phyloP scores from a whole-genome alignment of 2,797 vertebrate species.

The Pseudochaenichthys georgianus region DNA sequence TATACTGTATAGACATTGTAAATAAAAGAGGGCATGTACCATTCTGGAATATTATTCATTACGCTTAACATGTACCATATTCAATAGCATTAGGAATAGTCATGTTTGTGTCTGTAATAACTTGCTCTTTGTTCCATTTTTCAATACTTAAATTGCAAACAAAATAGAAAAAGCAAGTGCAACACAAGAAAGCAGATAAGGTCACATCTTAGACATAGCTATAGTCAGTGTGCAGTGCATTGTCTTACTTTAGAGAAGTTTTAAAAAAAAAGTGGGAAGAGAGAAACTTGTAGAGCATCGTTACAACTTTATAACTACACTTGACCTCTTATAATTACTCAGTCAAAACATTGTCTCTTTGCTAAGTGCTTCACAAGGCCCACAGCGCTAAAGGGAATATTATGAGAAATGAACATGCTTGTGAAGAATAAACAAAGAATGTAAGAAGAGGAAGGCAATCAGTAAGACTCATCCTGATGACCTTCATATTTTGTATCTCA shows the following conservation, averaged over 20 bases:
- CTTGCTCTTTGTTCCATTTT: not conserved
- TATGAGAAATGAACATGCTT: conserved; percentile 1
- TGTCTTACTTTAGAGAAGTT: not conserved
- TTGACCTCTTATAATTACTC: conserved; percentile 40
- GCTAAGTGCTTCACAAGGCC: conserved; percentile 62
- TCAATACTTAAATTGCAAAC: not conserved
- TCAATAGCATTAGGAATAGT: too few relatives aligned
- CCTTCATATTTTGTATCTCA: conserved; percentile 6
- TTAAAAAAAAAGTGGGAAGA: not conserved
- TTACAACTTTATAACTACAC: conserved; percentile 33
- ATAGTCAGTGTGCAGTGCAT: not conserved
- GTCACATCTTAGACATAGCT: not conserved
- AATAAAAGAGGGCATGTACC: not conserved
- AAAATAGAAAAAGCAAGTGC: not conserved
- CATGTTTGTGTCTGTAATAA: too few relatives aligned
- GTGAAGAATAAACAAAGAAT: conserved; percentile 6
- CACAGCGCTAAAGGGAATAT: not conserved
- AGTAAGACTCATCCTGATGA: conserved; percentile 22
- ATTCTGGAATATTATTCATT: not conserved
- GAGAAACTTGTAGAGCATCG: not conserved
- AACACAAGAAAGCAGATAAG: not conserved
- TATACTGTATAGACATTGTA: not conserved
- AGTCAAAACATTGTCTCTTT: conserved; percentile 19
- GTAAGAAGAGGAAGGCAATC: too few relatives aligned
- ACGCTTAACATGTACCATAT: too few relatives aligned